Evolutionary conservation across 1,140 invertebrate species (phyloP).

Genomic region (Apocrypta bakeri): DNA sequence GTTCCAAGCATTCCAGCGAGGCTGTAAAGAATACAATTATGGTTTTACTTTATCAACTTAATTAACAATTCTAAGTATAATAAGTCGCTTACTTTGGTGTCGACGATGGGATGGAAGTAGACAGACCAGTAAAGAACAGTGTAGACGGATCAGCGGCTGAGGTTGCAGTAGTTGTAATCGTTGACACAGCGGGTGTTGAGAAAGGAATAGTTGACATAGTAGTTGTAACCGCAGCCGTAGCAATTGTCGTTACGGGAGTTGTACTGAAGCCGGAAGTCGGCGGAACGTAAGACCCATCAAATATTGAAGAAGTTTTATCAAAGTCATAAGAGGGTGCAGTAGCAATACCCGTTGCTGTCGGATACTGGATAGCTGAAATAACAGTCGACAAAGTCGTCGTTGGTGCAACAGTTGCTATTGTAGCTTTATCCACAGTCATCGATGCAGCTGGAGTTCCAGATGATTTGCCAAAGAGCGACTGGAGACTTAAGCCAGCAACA

Average conservation of each 20-base stretch:
- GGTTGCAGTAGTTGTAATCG: background rate
- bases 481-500: background rate
- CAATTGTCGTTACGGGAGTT: background rate
- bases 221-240: background rate
- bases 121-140: background rate
- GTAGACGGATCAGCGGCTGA: background rate
- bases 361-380: background rate
- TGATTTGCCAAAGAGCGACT: constrained; percentile 15
- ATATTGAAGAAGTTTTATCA: background rate
- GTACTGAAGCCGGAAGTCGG: background rate
- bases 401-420: background rate
- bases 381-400: background rate
- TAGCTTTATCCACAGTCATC: background rate
- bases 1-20: constrained; percentile 43
- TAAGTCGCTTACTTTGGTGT: background rate
- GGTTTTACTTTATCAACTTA: background rate
- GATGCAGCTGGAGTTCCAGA: background rate
- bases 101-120: background rate
- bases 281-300: background rate
- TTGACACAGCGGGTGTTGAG: background rate
- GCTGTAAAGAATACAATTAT: background rate
- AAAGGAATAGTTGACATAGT: background rate
- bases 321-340: background rate
- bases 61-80: no score
- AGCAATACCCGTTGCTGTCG: background rate